Evolutionary conservation across 2,888 invertebrate genomes (phyloP), one percentile per base, ranked within the genome.

Genomic region (Eurytoma adleriae): DNA sequence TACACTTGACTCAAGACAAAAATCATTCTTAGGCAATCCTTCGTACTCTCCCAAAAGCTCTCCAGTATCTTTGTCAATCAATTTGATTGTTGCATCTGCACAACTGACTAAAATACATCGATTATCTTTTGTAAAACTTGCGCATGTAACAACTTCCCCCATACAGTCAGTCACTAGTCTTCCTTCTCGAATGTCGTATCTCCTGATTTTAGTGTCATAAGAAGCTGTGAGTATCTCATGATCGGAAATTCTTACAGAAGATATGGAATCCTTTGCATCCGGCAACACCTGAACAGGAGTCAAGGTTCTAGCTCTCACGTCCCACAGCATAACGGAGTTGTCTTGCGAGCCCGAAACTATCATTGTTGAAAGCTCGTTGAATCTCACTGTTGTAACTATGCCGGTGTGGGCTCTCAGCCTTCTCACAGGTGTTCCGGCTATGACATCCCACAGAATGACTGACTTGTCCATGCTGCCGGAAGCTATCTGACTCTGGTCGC

Each of bases 361-460:
- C 88, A 98, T 93, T 0, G 96, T 95, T 0, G 98, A 98, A 88
- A 99, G 98, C 91, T 99, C 99, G 90, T 99, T 99, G 90, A 96
- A 99, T 84, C 94, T 92, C 7, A 98, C 94, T 86, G 96, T 95
- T 62, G 96, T 97, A 0, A 99, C 96, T 3, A 95, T 94, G 48
- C 96, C 96, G 0, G 96, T 96, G 90, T 99, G 99, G 0, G 96
- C 96, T 79, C 99, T 93, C 83, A 96, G 94, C 69, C 98, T 93
- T 69, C 98, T 92, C 54, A 97, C 86, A 0, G 97, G 95, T 85
- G 96, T 95, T 0, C 97, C 99, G 3, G 97, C 96, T 0, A 96
- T 94, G 0, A 99, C 99, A 90, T 99, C 99, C 97, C 98, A 99
- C 50, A 98, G 90, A 78, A 98, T 97, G 1, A 99, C 95, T 18